These are phyloP conservation scores for Henicopernis longicauda DNA, from an alignment of 2,113 vertebrate species.

Conservation along the genomic window DNA sequence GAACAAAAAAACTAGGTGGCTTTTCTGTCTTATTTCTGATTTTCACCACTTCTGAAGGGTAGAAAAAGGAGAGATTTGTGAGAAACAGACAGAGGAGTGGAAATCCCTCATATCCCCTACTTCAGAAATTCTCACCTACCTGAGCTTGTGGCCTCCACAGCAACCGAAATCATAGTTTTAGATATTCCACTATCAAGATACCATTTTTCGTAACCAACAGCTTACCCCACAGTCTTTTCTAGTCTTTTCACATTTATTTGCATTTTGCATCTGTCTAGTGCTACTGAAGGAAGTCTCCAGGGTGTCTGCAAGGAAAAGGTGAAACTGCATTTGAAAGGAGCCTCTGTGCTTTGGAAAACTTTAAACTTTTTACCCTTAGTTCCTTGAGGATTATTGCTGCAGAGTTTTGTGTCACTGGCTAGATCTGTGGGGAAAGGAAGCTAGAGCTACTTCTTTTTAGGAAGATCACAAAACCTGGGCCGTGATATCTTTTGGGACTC, in stretches of 20 bases:
- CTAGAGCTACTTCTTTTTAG: neutral
- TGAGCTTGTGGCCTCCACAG: neutral
- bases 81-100: neutral
- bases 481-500: neutral
- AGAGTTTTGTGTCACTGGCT: neutral
- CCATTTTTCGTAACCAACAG: neutral
- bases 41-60: neutral
- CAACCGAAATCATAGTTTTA: neutral
- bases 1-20: neutral
- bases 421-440: neutral
- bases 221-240: neutral
- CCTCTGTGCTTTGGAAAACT: neutral
- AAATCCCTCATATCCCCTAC: neutral
- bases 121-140: neutral
- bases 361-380: neutral
- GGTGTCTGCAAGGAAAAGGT: slow-evolving; percentile 16
- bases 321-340: neutral
- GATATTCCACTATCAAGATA: neutral
- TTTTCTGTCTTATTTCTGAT: neutral
- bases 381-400: neutral
- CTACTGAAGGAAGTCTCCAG: neutral
- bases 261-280: neutral
- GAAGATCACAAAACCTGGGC: neutral
- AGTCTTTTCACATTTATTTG: neutral
- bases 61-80: neutral